A percentile compares a stretch with the other conserved stretches of the same genome.
Evolutionary conservation across 2,888 invertebrate genomes (phyloP).

Genomic region (Podotricha telesiphe): DNA sequence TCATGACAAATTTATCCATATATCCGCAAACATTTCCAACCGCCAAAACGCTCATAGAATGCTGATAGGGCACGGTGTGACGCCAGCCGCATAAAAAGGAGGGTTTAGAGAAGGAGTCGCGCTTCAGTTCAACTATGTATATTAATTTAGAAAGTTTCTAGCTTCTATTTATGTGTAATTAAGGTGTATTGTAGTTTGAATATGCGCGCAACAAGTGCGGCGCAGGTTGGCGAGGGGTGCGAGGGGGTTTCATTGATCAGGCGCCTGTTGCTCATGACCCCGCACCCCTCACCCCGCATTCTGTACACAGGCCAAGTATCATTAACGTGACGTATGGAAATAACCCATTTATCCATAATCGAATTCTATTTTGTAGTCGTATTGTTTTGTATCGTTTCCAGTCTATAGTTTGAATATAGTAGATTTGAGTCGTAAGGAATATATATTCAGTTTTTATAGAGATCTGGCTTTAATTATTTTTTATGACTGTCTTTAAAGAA

Average conservation of each 20-base stretch:
- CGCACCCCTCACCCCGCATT: conserved; percentile 46
- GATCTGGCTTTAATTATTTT: neutral
- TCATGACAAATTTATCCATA: conserved; percentile 6
- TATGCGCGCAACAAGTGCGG: conserved; percentile 79
- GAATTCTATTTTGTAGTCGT: conserved; percentile 19
- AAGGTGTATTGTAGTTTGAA: conserved; percentile 32
- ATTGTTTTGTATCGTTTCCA: neutral
- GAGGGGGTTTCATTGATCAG: conserved; percentile 75
- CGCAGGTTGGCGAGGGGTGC: conserved; percentile 62
- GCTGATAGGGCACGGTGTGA: conserved; percentile 37
- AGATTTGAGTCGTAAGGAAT: too few species aligned
- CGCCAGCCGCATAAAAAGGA: conserved; percentile 35
- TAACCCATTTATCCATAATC: conserved; percentile 43
- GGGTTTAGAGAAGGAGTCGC: conserved; percentile 30
- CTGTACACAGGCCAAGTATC: conserved; percentile 51
- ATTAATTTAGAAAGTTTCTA: conserved; percentile 32
- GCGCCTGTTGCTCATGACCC: conserved; percentile 72
- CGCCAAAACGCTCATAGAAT: conserved; percentile 28
- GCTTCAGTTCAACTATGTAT: conserved; percentile 27
- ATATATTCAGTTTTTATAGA: neutral
- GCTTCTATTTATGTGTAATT: conserved; percentile 31
- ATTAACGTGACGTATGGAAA: conserved; percentile 59
- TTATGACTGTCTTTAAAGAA: neutral
- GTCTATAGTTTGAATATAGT: neutral
- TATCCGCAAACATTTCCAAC: conserved; percentile 21